Conservation (phyloP, 2,797 vertebrate species). For the Scarus forsteni region DNA sequence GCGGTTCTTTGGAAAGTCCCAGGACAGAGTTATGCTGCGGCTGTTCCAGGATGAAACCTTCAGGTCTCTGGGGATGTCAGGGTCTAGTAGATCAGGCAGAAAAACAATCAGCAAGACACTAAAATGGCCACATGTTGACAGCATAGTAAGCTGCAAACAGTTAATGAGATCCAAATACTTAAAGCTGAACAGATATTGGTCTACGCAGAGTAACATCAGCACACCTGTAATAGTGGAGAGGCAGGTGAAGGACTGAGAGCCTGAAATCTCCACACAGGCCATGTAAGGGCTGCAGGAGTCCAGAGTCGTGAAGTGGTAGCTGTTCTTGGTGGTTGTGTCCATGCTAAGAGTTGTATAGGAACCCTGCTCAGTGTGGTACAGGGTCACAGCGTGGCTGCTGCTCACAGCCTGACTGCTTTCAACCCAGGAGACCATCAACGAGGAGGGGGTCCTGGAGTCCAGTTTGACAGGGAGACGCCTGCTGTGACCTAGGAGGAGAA, state of each 20-base stretch:
- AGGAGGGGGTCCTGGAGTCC: slow-evolving; percentile 54
- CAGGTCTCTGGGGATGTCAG: slow-evolving; percentile 70
- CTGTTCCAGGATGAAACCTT: slow-evolving; percentile 60
- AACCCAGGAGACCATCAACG: slow-evolving; percentile 72
- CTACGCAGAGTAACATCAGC: not conserved
- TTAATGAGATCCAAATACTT: no score
- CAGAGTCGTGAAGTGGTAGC: slow-evolving; percentile 69
- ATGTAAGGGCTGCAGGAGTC: slow-evolving; percentile 69
- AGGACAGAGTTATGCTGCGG: slow-evolving; percentile 72
- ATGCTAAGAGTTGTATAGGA: slow-evolving; percentile 23
- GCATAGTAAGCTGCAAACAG: no score
- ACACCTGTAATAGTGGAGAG: slow-evolving; percentile 73
- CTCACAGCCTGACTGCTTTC: not conserved
- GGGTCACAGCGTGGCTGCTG: slow-evolving; percentile 25
- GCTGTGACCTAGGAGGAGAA: slow-evolving; percentile 65
- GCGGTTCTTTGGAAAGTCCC: slow-evolving; percentile 69
- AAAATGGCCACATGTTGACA: no score
- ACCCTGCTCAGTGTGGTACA: slow-evolving; percentile 53
- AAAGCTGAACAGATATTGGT: no score
- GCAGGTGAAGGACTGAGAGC: slow-evolving; percentile 60
- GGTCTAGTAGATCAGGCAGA: slow-evolving; percentile 58
- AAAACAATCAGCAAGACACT: not conserved
- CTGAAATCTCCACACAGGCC: slow-evolving; percentile 66
- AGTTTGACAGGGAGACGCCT: slow-evolving; percentile 56
- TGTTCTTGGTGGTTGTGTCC: slow-evolving; percentile 27